Percentiles rank a stretch among this genome's conserved stretches.
Conservation (phyloP, 2,797 vertebrate genomes). For the Cossypha niveicapilla region DNA sequence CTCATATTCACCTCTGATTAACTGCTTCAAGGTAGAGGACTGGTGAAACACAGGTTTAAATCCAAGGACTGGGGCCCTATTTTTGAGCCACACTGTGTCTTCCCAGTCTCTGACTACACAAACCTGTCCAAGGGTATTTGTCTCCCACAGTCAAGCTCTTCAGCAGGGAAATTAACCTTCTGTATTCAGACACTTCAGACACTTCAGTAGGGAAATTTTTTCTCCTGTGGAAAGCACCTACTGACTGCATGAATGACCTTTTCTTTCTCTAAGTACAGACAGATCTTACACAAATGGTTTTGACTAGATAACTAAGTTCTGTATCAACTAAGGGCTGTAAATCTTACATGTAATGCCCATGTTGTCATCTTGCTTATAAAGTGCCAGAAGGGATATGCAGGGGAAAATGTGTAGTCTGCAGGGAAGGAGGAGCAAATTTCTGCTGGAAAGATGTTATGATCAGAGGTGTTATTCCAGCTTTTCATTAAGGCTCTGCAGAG, state of each 20-base stretch:
- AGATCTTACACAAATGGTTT: not conserved
- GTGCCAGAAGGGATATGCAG: not conserved
- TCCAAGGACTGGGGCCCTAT: not conserved
- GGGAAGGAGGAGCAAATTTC: not conserved
- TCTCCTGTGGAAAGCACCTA: not conserved
- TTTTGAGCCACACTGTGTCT: not conserved
- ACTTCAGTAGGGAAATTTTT: conserved; percentile 10
- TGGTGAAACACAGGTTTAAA: not conserved
- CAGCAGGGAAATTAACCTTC: not conserved
- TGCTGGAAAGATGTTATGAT: not conserved
- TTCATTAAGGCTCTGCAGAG: not conserved
- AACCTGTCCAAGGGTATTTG: not conserved
- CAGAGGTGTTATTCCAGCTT: not conserved
- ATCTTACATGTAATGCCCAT: not conserved
- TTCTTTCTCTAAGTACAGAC: not conserved
- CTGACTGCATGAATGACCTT: not conserved
- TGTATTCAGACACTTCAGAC: not conserved
- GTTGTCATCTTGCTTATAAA: not conserved
- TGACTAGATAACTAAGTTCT: not conserved
- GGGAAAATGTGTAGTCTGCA: not conserved
- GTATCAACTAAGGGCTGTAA: not conserved
- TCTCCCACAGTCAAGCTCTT: not conserved
- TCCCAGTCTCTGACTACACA: not conserved
- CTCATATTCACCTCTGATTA: not conserved
- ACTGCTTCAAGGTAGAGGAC: not conserved